Conservation (phyloP, 2,888 invertebrate genomes). For the Noctua fimbriata region DNA sequence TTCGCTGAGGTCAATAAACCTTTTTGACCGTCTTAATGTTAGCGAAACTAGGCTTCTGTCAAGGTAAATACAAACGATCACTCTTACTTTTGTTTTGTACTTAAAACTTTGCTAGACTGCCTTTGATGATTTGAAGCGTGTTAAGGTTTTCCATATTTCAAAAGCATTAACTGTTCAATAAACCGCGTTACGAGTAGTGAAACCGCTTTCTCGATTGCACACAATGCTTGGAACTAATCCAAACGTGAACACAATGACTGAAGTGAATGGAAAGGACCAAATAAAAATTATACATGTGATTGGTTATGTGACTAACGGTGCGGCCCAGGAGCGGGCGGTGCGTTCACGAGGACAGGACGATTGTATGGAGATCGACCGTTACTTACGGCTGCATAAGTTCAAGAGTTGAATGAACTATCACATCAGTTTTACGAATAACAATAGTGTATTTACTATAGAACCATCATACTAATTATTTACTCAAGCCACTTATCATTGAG, state of each 20-base stretch:
- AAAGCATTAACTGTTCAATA: constrained; percentile 40
- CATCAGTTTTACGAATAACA: constrained; percentile 56
- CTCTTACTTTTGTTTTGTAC: constrained; percentile 72
- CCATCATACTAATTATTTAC: constrained; percentile 21
- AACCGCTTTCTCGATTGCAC: constrained; percentile 63
- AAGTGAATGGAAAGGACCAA: constrained; percentile 66
- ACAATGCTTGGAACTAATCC: constrained; percentile 72
- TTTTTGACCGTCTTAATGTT: constrained; percentile 70
- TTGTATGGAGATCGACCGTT: constrained; percentile 72
- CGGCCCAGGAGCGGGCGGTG: constrained; percentile 58
- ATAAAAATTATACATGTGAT: constrained; percentile 57
- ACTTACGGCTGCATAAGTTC: constrained; percentile 66
- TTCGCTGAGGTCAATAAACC: constrained; percentile 78
- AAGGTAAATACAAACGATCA: constrained; percentile 67
- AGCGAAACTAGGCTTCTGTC: constrained; percentile 67
- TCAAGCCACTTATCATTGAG: constrained; percentile 11
- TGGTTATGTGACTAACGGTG: constrained; percentile 68
- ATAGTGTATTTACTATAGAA: constrained; percentile 28
- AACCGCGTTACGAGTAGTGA: constrained; percentile 44
- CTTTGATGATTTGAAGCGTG: constrained; percentile 1
- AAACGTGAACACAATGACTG: constrained; percentile 63
- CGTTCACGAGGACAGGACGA: constrained; percentile 66
- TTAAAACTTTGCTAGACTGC: constrained; percentile 2
- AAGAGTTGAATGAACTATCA: constrained; percentile 76
- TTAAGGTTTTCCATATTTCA: constrained; percentile 15